These are phyloP conservation scores for Venusia cambrica DNA, from an alignment of 2,888 invertebrate species.

Conservation along the genomic window DNA sequence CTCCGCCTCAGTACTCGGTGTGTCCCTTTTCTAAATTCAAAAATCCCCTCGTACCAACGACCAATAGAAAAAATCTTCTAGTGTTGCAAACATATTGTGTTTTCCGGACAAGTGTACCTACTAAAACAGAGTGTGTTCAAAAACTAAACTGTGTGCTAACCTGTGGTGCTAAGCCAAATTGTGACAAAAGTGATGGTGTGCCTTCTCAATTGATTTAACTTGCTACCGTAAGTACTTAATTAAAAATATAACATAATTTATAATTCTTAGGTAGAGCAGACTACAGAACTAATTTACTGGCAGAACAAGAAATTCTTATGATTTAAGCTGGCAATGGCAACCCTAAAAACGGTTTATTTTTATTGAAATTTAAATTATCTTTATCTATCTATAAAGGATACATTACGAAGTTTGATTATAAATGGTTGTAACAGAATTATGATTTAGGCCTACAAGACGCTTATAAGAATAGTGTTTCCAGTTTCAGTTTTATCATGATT, in stretches of 20 bases:
- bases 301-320: too few relatives aligned
- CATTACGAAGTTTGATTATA: not conserved
- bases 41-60: conserved; percentile 22
- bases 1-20: conserved; percentile 37
- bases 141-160: conserved; percentile 50
- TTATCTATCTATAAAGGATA: not conserved
- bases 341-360: not conserved
- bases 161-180: conserved; percentile 47
- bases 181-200: conserved; percentile 72
- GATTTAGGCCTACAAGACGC: conserved; percentile 49
- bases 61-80: conserved; percentile 20
- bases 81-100: conserved; percentile 31
- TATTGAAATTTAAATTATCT: not conserved
- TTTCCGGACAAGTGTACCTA: too few relatives aligned
- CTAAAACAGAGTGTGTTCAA: conserved; percentile 29
- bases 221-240: conserved; percentile 59
- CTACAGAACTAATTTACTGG: too few relatives aligned
- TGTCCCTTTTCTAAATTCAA: conserved; percentile 35
- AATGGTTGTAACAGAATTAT: conserved; percentile 2
- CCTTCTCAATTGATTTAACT: conserved; percentile 44
- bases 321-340: conserved; percentile 4
- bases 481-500: too few relatives aligned
- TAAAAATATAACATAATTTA: not conserved
- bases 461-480: conserved; percentile 20
- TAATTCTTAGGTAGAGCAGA: not conserved